Conservation (phyloP, 2,888 invertebrate genomes). For the Temnothorax rugatulus region DNA sequence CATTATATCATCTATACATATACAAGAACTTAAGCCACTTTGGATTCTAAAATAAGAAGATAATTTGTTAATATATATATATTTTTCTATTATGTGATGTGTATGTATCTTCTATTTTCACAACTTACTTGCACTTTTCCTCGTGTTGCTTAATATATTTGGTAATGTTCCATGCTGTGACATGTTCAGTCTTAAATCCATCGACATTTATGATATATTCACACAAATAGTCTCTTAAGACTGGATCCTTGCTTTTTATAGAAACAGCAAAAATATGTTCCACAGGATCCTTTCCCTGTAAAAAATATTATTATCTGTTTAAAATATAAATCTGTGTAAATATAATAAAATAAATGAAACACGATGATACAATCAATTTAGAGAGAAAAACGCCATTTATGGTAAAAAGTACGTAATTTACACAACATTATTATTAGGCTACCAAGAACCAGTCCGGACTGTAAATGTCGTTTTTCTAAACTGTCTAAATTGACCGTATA, state of each 20-base stretch:
- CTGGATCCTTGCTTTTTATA: constrained; percentile 88
- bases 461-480: no score
- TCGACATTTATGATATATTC: constrained; percentile 88
- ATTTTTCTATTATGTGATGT: background rate
- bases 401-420: no score
- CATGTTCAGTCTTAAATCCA: constrained; percentile 82
- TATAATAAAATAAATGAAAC: background rate
- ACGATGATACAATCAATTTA: no score
- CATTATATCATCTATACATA: constrained; percentile 82
- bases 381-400: no score
- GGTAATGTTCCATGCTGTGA: constrained; percentile 86
- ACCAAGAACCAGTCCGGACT: no score
- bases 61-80: constrained; percentile 9
- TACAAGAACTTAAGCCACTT: constrained; percentile 81
- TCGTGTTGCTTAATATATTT: constrained; percentile 81
- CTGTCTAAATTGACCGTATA: no score
- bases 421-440: no score
- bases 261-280: constrained; percentile 88
- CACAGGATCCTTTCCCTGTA: constrained; percentile 87
- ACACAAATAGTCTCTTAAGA: constrained; percentile 90
- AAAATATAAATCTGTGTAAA: background rate
- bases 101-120: background rate
- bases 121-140: constrained; percentile 77
- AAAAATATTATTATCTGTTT: background rate
- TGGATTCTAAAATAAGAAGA: constrained; percentile 71